These are phyloP conservation scores for Protodeltote pygarga DNA, from an alignment of 2,888 invertebrate genomes.

Conservation along the genomic window DNA sequence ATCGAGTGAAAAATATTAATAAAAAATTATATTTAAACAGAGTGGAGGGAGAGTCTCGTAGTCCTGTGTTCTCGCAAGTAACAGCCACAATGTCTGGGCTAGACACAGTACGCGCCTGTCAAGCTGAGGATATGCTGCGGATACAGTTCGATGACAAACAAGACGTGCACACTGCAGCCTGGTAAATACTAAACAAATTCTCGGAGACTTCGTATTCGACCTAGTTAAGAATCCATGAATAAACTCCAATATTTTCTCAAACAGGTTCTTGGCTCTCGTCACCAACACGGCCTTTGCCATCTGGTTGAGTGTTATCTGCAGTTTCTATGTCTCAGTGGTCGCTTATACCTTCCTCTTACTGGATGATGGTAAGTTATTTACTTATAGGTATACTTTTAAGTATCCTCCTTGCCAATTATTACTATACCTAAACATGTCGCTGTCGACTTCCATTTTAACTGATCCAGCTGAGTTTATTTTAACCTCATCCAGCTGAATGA, in stretches of 20 bases:
- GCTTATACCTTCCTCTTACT: slow-evolving; percentile 88
- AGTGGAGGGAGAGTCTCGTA: slow-evolving; percentile 87
- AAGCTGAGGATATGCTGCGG: slow-evolving; percentile 88
- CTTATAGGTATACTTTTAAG: neutral
- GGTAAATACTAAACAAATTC: slow-evolving; percentile 66
- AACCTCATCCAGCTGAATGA: too few relatives aligned
- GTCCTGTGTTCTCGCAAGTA: slow-evolving; percentile 94
- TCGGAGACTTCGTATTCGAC: neutral
- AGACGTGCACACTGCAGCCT: slow-evolving; percentile 88
- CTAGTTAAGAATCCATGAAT: neutral
- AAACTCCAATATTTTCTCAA: neutral
- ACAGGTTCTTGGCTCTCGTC: slow-evolving; percentile 87
- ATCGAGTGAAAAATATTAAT: too few relatives aligned
- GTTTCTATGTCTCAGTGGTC: slow-evolving; percentile 86
- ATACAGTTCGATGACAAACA: slow-evolving; percentile 89
- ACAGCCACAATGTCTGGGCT: slow-evolving; percentile 92
- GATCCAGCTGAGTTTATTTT: too few relatives aligned
- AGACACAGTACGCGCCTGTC: slow-evolving; percentile 91
- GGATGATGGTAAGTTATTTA: slow-evolving; percentile 83
- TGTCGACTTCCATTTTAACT: too few relatives aligned
- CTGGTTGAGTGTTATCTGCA: slow-evolving; percentile 89
- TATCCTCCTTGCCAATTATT: too few relatives aligned
- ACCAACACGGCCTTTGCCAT: slow-evolving; percentile 88
- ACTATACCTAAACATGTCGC: too few relatives aligned
- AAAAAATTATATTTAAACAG: slow-evolving; percentile 59